Base-by-base conservation (phyloP, 2,888 invertebrate species). In the Cheilosia pagana region DNA sequence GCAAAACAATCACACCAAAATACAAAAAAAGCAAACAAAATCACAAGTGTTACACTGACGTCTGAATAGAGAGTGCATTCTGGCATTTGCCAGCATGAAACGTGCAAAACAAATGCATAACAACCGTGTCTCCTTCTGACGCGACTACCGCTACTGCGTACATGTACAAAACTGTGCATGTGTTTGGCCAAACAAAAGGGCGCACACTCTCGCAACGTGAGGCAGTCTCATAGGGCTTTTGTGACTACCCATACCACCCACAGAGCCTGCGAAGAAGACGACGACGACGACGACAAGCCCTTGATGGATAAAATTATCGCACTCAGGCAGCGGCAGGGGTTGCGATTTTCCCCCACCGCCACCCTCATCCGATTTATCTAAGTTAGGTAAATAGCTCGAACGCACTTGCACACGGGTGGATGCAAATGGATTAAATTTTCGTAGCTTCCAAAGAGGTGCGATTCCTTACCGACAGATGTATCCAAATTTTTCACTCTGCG, bases 261-360 rank as follows among this genome's bases (percentile, higher is more conserved):
- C 21, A 39, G 19, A 53, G n/a, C 10, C 14, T 7, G 2, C 19
- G 12, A n/a, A 16, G 41, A 21, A 14, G 41, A 31, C 45, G 12
- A n/a, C 28, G 41, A 21, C 19, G 41, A 31, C 45, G n/a, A 48
- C 10, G 14, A 52, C 48, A 68, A 71, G 41, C 76, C 65, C 65
- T 71, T 68, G 63, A 70, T 41, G 57, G 74, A 57, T 62, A 79
- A 75, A 83, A 83, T 83, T 83, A 83, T 83, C 79, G 65, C 79
- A 83, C 79, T 74, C 72, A 74, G 55, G 68, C 67, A 23, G 45
- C 43, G 52, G 50, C n/a, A 45, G 28, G 50, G 41, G 25, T 68
- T 45, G 48, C 23, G 48, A 60, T 59, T 77, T 72, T 72, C 50
- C 31, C 19, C 10, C 23, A 53, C 53, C 21, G n/a, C n/a, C n/a